A percentile compares a stretch with the other conserved stretches of the same genome.
Conservation (phyloP, 2,113 vertebrate species). For the Raja brachyura region DNA sequence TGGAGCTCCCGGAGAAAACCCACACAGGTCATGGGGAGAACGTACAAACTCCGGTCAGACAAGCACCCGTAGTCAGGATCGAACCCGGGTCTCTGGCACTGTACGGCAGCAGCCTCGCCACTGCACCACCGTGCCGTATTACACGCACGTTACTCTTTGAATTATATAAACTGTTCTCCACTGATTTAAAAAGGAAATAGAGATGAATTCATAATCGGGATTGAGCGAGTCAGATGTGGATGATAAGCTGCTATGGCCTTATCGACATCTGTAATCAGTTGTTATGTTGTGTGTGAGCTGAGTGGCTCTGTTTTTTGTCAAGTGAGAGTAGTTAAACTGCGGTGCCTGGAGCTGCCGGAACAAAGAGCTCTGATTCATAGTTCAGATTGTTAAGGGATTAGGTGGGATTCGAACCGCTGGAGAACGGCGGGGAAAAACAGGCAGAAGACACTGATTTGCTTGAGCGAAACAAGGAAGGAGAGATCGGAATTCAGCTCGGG, state of each 20-base stretch:
- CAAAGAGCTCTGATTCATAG: constrained; percentile 32
- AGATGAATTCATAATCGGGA: background rate
- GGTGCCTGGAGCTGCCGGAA: background rate
- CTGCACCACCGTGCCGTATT: background rate
- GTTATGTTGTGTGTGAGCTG: background rate
- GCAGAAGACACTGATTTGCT: constrained; percentile 8
- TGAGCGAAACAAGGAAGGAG: background rate
- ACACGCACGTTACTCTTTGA: constrained; percentile 9
- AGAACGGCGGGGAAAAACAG: background rate
- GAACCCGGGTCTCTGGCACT: too few species aligned
- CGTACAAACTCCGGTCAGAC: too few species aligned
- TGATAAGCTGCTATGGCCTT: constrained; percentile 11
- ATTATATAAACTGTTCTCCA: constrained; percentile 24
- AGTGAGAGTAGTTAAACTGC: constrained; percentile 25
- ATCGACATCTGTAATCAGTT: background rate
- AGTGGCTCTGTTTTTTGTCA: constrained; percentile 34
- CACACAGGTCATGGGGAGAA: too few species aligned
- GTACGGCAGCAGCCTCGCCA: too few species aligned
- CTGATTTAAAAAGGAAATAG: background rate
- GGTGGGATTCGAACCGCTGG: background rate
- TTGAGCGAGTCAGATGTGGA: background rate
- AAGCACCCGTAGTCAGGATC: too few species aligned
- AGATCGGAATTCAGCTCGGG: background rate
- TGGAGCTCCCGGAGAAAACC: too few species aligned
- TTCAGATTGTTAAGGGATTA: constrained; percentile 24